Evolutionary conservation across 1,140 invertebrate genomes (phyloP).

Genomic region (Aphelinus atriplicis): DNA sequence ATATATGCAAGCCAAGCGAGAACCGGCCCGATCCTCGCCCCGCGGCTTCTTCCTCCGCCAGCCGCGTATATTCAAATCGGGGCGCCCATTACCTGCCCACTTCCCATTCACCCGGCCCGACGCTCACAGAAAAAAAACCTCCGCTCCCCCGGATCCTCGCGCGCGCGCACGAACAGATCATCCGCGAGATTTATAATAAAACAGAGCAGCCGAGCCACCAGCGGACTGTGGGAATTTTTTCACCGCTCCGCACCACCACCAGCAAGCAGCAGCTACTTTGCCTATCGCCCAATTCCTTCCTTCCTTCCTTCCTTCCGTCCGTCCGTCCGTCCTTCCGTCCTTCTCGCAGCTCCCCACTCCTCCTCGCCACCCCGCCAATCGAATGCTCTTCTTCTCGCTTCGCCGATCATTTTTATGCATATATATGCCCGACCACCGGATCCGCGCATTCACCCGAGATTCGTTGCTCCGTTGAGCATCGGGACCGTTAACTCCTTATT

Average conservation of each 20-base stretch:
- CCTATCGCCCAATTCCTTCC: conserved; percentile 46
- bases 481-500: conserved; percentile 15
- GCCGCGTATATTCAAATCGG: conserved; percentile 59
- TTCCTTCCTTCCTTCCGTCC: not conserved
- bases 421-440: not conserved
- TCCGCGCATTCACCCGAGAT: too few relatives aligned
- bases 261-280: conserved; percentile 48
- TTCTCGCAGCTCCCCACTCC: not conserved
- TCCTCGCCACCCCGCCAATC: not conserved
- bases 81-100: conserved; percentile 58
- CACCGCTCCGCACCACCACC: conserved; percentile 24
- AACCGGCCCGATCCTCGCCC: not conserved
- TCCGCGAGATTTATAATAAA: conserved; percentile 61
- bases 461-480: too few relatives aligned
- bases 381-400: not conserved
- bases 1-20: conserved; percentile 54
- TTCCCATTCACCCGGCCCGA: conserved; percentile 54
- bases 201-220: conserved; percentile 50
- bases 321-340: not conserved
- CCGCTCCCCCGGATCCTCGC: conserved; percentile 24
- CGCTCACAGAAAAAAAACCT: conserved; percentile 43
- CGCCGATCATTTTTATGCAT: conserved; percentile 22
- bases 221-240: conserved; percentile 51
- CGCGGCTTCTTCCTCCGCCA: too few relatives aligned
- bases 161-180: conserved; percentile 44